phyloP scores from a whole-genome alignment of 2,797 vertebrate species.

The Acridotheres tristis region DNA sequence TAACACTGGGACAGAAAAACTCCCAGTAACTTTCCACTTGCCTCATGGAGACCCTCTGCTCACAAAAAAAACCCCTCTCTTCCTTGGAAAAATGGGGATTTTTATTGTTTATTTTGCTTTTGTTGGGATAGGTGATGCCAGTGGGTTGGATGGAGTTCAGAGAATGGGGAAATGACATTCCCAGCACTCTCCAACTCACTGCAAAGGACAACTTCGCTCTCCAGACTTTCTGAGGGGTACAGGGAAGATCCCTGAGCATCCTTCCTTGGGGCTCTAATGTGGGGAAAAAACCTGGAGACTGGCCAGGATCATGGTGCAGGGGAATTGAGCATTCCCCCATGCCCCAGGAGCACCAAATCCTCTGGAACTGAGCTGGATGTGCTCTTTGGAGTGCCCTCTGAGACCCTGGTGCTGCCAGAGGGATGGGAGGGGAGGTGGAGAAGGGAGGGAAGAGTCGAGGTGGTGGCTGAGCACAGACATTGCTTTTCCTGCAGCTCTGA shows the following conservation, averaged over 20 bases:
- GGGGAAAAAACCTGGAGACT: neutral
- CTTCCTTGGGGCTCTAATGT: neutral
- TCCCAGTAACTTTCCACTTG: constrained; percentile 17
- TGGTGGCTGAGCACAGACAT: neutral
- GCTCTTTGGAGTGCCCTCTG: neutral
- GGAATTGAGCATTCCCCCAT: neutral
- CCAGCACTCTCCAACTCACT: neutral
- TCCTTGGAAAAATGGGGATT: fast-evolving
- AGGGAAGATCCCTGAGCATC: neutral
- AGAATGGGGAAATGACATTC: neutral
- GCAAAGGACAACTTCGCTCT: neutral
- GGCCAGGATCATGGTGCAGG: neutral
- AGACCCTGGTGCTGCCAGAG: neutral
- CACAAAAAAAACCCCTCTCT: neutral
- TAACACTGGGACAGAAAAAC: neutral
- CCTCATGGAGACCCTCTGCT: neutral
- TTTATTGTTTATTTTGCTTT: neutral
- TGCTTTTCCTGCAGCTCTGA: neutral
- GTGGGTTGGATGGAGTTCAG: neutral
- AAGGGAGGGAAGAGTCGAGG: neutral
- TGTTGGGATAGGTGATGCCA: neutral
- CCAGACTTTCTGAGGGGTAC: neutral
- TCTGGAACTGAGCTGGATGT: neutral
- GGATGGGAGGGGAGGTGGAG: neutral
- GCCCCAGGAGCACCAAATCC: neutral